phyloP scores from a whole-genome alignment of 2,888 invertebrate species.

The Melanostoma mellinum region DNA sequence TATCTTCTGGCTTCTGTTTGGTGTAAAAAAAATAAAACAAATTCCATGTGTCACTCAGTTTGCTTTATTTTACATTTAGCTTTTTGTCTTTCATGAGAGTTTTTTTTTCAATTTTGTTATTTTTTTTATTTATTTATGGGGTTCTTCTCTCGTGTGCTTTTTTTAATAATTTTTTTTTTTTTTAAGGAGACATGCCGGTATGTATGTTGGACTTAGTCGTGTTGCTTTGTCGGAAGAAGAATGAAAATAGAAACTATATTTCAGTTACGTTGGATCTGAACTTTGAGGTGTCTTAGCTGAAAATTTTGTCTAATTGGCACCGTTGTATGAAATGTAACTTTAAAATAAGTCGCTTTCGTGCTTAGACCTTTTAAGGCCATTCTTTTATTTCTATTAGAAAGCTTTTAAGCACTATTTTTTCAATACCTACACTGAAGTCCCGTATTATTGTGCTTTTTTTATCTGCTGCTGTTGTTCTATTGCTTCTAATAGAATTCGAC shows the following conservation, averaged over 20 bases:
- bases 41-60: conserved; percentile 48
- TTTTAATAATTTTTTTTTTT: conserved; percentile 1
- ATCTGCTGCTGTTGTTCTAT: too few species aligned
- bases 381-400: too few species aligned
- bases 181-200: conserved; percentile 1
- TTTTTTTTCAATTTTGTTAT: conserved; percentile 26
- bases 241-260: conserved; percentile 48
- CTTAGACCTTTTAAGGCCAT: too few species aligned
- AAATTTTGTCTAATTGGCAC: neutral
- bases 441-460: too few species aligned
- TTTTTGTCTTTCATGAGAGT: conserved; percentile 1
- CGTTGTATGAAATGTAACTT: too few species aligned
- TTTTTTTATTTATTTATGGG: conserved; percentile 13
- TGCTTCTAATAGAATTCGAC: too few species aligned
- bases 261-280: conserved; percentile 34
- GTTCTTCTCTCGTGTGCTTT: conserved; percentile 17
- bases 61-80: conserved; percentile 17
- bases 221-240: conserved; percentile 35
- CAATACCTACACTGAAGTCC: too few species aligned
- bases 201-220: conserved; percentile 39
- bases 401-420: too few species aligned
- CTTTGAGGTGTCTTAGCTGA: conserved; percentile 21
- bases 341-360: too few species aligned
- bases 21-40: conserved; percentile 15
- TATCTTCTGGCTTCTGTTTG: conserved; percentile 29